These are phyloP conservation scores for Cassiopea xamachana DNA, from an alignment of 30 jellyfish, hydroid and myxozoan species.

Conservation along the genomic window DNA sequence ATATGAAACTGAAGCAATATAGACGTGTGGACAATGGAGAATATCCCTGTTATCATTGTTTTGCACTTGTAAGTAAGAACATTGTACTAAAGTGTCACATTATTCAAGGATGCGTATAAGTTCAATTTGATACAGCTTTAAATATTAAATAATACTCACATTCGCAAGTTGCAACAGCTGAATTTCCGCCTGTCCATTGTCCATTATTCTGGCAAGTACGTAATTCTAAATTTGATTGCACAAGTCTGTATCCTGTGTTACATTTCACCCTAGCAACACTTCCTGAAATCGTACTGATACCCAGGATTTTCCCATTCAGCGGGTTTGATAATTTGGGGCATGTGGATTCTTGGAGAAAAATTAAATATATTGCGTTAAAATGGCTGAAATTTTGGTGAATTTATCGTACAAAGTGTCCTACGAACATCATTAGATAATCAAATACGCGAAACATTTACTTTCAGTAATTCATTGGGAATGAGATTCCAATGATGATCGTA, in stretches of 20 bases:
- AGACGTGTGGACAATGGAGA: too few species aligned
- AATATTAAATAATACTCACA: constrained; percentile 26
- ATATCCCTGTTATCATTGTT: too few species aligned
- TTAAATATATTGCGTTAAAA: neutral
- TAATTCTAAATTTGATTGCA: constrained; percentile 53
- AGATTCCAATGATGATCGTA: too few species aligned
- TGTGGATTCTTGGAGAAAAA: constrained; percentile 15
- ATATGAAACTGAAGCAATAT: too few species aligned
- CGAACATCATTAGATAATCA: too few species aligned
- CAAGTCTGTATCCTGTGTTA: constrained; percentile 79
- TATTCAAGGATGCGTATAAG: neutral
- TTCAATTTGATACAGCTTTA: neutral
- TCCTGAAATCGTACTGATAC: constrained; percentile 72
- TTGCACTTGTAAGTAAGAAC: too few species aligned
- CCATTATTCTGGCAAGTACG: constrained; percentile 87
- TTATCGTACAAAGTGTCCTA: too few species aligned
- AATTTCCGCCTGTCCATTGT: constrained; percentile 92
- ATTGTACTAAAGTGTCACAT: too few species aligned
- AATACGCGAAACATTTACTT: too few species aligned
- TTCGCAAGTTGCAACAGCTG: constrained; percentile 72
- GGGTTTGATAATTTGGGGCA: constrained; percentile 55
- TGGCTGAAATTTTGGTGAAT: too few species aligned
- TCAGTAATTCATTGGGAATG: too few species aligned
- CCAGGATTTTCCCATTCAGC: constrained; percentile 78
- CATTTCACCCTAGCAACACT: constrained; percentile 87